These are phyloP conservation scores for Cyphomyrus plagiostoma DNA, from an alignment of 2,113 vertebrate genomes.

Conservation along the genomic window DNA sequence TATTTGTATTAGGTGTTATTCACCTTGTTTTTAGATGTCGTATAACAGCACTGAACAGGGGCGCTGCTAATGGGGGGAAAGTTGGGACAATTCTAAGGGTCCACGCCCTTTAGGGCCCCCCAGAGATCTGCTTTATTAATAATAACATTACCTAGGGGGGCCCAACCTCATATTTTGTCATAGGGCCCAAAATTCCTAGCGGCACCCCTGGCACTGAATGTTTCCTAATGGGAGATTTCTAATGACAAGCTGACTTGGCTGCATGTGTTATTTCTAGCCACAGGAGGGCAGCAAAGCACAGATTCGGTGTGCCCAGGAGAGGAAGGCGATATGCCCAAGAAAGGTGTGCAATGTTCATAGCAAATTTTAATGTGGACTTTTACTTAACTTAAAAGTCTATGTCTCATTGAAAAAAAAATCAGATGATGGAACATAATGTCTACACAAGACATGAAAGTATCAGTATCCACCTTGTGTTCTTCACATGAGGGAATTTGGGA, in stretches of 20 bases:
- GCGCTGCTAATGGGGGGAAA: too few species aligned
- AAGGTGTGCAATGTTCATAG: background rate
- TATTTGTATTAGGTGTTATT: background rate
- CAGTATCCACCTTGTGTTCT: background rate
- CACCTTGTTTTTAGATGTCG: background rate
- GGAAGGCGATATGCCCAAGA: background rate
- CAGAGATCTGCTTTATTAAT: too few species aligned
- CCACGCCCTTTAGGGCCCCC: too few species aligned
- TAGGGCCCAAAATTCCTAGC: too few species aligned
- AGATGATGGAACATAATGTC: background rate
- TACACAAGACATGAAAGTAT: background rate
- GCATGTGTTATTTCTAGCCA: background rate
- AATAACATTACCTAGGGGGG: too few species aligned
- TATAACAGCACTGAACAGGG: background rate
- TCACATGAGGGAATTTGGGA: background rate
- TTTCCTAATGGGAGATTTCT: background rate
- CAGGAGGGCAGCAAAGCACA: conserved; percentile 9
- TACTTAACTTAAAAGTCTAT: too few species aligned
- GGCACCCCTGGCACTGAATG: background rate
- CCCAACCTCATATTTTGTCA: too few species aligned
- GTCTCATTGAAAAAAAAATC: too few species aligned
- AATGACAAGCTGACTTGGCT: background rate
- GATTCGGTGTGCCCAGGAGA: background rate
- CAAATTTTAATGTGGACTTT: background rate
- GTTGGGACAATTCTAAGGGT: too few species aligned